Conservation (phyloP, 1,140 invertebrate genomes). For the Lordiphosa stackelbergi region DNA sequence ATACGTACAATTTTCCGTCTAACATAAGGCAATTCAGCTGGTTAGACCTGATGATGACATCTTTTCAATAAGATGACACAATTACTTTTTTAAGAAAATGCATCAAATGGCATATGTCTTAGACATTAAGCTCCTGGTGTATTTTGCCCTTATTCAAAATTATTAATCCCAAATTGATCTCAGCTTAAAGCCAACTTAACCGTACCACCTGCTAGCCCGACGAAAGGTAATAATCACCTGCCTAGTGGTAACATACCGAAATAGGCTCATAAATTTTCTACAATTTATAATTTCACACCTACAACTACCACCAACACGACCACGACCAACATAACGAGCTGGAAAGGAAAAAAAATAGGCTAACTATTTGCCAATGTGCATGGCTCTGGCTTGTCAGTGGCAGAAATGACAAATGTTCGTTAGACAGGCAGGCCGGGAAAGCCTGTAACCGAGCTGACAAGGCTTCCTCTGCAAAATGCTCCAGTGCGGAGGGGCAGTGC, state of each 20-base stretch:
- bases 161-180: not conserved
- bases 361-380: conserved; percentile 71
- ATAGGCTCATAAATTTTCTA: conserved; percentile 61
- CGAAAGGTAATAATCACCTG: conserved; percentile 36
- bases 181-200: conserved; percentile 2
- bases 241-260: conserved; percentile 32
- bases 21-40: too few relatives aligned
- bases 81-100: too few relatives aligned
- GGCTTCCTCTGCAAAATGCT: conserved; percentile 14
- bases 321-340: conserved; percentile 43
- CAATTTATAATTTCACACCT: conserved; percentile 73
- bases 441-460: conserved; percentile 28
- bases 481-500: not conserved
- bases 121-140: too few relatives aligned
- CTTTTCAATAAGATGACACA: too few relatives aligned
- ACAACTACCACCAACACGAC: conserved; percentile 46
- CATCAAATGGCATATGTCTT: too few relatives aligned
- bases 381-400: conserved; percentile 55
- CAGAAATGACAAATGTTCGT: conserved; percentile 64
- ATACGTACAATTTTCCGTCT: too few relatives aligned
- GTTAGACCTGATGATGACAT: too few relatives aligned
- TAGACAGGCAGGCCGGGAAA: conserved; percentile 66
- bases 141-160: too few relatives aligned
- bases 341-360: conserved; percentile 27
- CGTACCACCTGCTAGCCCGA: not conserved